These are phyloP conservation scores for Unio pictorum DNA, from an alignment of 2,888 invertebrate genomes.

Conservation along the genomic window DNA sequence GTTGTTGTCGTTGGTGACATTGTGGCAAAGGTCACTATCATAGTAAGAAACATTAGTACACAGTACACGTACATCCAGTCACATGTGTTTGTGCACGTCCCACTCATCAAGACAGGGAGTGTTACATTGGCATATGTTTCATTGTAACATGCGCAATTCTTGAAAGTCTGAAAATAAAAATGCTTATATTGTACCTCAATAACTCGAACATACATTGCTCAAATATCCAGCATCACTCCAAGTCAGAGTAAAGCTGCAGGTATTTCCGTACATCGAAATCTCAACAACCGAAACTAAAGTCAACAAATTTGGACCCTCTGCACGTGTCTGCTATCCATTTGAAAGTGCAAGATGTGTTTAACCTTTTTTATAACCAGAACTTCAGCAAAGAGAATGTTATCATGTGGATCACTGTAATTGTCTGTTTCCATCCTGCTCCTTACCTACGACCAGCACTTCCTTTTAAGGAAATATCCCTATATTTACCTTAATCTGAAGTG, in stretches of 20 bases:
- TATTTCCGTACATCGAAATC: too few relatives aligned
- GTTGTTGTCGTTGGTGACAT: conserved; percentile 43
- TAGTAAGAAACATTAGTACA: conserved; percentile 32
- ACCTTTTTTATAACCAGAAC: too few relatives aligned
- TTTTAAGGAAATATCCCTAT: background rate
- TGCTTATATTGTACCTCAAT: background rate
- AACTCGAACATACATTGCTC: background rate
- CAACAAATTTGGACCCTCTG: too few relatives aligned
- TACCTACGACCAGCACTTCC: too few relatives aligned
- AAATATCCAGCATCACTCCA: background rate
- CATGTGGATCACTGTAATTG: too few relatives aligned
- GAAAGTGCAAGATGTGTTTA: too few relatives aligned
- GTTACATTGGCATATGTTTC: background rate
- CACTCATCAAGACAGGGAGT: conserved; percentile 8
- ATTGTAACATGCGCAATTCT: too few relatives aligned
- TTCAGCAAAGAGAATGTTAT: too few relatives aligned
- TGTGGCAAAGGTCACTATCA: conserved; percentile 46
- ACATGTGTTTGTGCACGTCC: conserved; percentile 40
- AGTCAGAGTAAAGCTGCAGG: background rate
- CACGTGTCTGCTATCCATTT: too few relatives aligned
- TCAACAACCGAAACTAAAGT: too few relatives aligned
- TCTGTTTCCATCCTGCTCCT: too few relatives aligned
- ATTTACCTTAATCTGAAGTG: conserved; percentile 24
- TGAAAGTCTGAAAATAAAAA: conserved; percentile 1
- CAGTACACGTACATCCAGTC: conserved; percentile 40